Conservation (phyloP, 2,888 invertebrate species). For the Rutpela maculata region DNA sequence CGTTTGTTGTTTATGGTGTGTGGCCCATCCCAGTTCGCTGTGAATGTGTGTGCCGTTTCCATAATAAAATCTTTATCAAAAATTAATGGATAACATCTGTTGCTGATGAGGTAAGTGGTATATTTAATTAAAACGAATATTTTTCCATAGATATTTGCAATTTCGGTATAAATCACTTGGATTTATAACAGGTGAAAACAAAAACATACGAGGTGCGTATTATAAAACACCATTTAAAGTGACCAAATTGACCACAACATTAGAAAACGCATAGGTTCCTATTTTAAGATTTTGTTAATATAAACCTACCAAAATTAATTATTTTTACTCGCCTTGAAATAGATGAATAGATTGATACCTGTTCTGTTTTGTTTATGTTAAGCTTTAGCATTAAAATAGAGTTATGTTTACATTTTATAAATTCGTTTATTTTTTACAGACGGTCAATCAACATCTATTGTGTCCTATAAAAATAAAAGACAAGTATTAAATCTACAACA, state of each 20-base stretch:
- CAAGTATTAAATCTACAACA: too few relatives aligned
- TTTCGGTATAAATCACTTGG: not conserved
- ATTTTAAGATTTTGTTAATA: too few relatives aligned
- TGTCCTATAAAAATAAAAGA: too few relatives aligned
- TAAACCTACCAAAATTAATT: not conserved
- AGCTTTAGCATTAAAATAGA: too few relatives aligned
- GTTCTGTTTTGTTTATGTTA: not conserved
- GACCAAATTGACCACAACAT: constrained; percentile 48
- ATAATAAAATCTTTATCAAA: constrained; percentile 65
- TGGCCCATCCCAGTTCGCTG: constrained; percentile 75
- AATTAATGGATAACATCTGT: constrained; percentile 71
- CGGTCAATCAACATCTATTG: too few relatives aligned
- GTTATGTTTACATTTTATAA: not conserved
- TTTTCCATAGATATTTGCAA: not conserved
- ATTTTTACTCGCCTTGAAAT: not conserved
- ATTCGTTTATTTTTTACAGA: not conserved
- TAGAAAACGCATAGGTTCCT: constrained; percentile 2
- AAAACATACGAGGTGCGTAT: constrained; percentile 36
- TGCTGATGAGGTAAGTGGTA: constrained; percentile 70
- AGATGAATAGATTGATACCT: not conserved
- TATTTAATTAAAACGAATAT: constrained; percentile 9
- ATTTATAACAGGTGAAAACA: constrained; percentile 41
- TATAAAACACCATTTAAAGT: constrained; percentile 44
- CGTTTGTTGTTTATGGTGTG: constrained; percentile 73
- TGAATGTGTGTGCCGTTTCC: constrained; percentile 74